These are phyloP conservation scores for Gasterosteus nipponicus DNA, from an alignment of 2,113 vertebrate genomes.

Conservation along the genomic window DNA sequence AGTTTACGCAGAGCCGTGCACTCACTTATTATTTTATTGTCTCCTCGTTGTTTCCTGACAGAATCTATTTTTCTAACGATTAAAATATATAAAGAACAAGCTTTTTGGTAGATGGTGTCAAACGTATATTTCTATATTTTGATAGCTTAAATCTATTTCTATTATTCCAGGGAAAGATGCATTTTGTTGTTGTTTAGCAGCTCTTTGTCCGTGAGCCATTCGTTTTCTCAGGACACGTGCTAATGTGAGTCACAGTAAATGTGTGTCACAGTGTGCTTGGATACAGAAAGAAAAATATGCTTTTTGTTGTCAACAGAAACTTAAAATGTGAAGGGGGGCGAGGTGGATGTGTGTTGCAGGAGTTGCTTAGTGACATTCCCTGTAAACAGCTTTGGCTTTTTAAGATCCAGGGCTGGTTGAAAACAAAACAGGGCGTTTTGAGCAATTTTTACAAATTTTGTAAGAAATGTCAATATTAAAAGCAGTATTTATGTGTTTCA, in stretches of 20 bases:
- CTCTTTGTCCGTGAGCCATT: not conserved
- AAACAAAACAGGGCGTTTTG: not conserved
- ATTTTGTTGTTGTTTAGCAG: slow-evolving; percentile 29
- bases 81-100: slow-evolving; percentile 16
- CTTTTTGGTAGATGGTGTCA: slow-evolving; percentile 39
- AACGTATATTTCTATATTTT: slow-evolving; percentile 37
- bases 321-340: not conserved
- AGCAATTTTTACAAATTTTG: not conserved
- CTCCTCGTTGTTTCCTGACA: slow-evolving; percentile 31
- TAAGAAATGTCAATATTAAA: not conserved
- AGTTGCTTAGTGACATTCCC: not conserved
- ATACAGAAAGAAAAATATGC: slow-evolving; percentile 23
- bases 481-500: not conserved
- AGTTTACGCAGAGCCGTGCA: slow-evolving; percentile 39
- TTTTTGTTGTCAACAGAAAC: not conserved
- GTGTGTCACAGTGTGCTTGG: slow-evolving; percentile 15
- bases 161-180: slow-evolving; percentile 26
- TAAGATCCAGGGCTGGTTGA: not conserved
- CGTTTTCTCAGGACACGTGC: slow-evolving; percentile 41
- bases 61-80: slow-evolving; percentile 70
- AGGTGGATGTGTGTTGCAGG: not conserved
- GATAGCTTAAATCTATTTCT: slow-evolving; percentile 44
- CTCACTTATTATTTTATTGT: slow-evolving; percentile 34
- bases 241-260: slow-evolving; percentile 15
- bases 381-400: not conserved